Evolutionary conservation across 2,113 vertebrate species (phyloP), one percentile per base, ranked within the genome.

Genomic region (Hiodon tergisus): DNA sequence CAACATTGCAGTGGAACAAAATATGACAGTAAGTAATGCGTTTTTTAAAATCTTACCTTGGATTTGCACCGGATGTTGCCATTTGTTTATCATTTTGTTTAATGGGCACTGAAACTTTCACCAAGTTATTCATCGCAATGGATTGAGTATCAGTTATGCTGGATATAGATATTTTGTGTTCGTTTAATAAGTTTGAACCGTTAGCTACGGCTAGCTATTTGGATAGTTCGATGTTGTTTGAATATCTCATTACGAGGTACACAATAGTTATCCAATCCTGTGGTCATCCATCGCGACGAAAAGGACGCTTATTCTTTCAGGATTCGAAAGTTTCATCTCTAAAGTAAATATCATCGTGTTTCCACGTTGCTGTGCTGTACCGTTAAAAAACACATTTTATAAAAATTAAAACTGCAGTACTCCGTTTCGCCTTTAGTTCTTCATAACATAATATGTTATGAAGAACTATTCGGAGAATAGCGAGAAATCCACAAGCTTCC

Each of bases 21-120:
- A 53, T 48, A 17, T 55, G 48, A 11, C 47, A 50, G 11, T 31
- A 31, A 31, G 31, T 31, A 31, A 31, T 13, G 48, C 50, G 66
- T 13, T 14, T 50, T n/a, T 9, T 57, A 31, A 31, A 55, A 63
- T 17, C 75, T 76, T 76, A 76, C 75, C 75, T 76, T 47, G 53
- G 75, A 55, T 54, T 76, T 62, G 75, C 16, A 65, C 55, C 59
- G 54, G 73, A 59, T 6, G 59, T 11, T n/a, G 75, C 13, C 48
- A 63, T 63, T 62, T 48, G 75, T 50, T 63, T 71, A 14, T 76
- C 75, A 4, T 54, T 76, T 55, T 53, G 58, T 54, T 76, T 70
- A 11, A 71, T 9, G 13, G 75, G 75, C 51, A 76, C 68, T 55
- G 68, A 46, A 63, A 76, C 67, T 71, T 70, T 76, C 68, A 76